Evolutionary conservation across 1,140 invertebrate genomes (phyloP), one percentile per base, ranked within the genome.

Genomic region (Mya arenaria): DNA sequence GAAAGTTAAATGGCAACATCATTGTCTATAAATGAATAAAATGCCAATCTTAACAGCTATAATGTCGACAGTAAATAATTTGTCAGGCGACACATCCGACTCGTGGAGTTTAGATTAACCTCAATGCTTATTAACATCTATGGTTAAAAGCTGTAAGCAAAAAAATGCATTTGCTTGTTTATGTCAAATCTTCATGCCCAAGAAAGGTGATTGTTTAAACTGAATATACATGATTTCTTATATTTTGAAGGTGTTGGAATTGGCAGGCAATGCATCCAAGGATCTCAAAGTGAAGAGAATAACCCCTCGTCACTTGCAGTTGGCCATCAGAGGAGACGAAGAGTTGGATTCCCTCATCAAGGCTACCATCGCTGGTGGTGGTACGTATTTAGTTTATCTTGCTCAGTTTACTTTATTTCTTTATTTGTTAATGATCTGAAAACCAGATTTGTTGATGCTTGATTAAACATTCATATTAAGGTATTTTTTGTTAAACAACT

Each of bases 231-330:
- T 48, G 13, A 32, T 36, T 87, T 77, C 39, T 58, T 77, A 32
- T 19, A 28, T 75, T 48, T 84, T 87, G 34, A 85, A 98, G 97
- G 97, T 99, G 1, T 93, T 99, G 65, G 97, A 99, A 93, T 97
- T 99, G 94, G 98, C 97, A 93, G 99, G 99, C 63, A 99, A 99
- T 93, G 99, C 99, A 62, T 99, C 97, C 85, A 99, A 99, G 93
- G 99, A 99, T 96, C 95, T 99, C 89, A 99, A 99, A 95, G 98
- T 99, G 81, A 99, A 99, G 94, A 97, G 99, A 95, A 99, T 99
- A 88, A 99, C 98, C 52, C 99, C 99, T 44, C 96, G 99, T 92
- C 99, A 99, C 95, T 96, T 99, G 91, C 99, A 99, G 93, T 94
- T 99, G 72, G 99, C 99, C 85, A 99, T 99, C 93, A 95, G 99